phyloP scores from a whole-genome alignment of 2,888 invertebrate species.

The Dicyrtomina minuta region DNA sequence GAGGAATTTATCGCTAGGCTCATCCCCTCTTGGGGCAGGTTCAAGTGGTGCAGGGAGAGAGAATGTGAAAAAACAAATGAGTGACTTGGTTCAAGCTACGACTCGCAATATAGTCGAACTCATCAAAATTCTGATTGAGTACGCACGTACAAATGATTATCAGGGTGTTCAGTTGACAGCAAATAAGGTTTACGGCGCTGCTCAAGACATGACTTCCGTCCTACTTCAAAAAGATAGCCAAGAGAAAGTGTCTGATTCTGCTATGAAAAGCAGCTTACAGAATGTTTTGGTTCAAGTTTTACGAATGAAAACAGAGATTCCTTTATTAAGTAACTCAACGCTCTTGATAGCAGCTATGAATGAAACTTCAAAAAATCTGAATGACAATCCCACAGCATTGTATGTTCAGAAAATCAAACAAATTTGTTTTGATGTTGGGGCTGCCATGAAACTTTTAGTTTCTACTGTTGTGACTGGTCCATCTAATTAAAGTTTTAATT shows the following conservation, averaged over 20 bases:
- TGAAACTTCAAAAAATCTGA: not conserved
- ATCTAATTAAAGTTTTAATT: not conserved
- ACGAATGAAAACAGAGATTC: slow-evolving; percentile 48
- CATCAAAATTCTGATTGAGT: slow-evolving; percentile 49
- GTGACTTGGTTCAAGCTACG: slow-evolving; percentile 45
- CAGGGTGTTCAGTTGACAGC: slow-evolving; percentile 41
- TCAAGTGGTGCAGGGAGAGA: not conserved
- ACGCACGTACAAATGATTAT: slow-evolving; percentile 44
- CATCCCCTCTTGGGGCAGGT: not conserved
- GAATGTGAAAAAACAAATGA: not conserved
- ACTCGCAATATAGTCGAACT: slow-evolving; percentile 50
- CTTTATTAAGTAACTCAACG: slow-evolving; percentile 36
- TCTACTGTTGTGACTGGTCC: slow-evolving; percentile 27
- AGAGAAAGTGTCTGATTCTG: not conserved
- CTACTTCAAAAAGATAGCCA: slow-evolving; percentile 39
- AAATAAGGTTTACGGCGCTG: slow-evolving; percentile 45
- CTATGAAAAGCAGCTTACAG: slow-evolving; percentile 38
- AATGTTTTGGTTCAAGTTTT: slow-evolving; percentile 47
- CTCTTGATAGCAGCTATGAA: slow-evolving; percentile 11
- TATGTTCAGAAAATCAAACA: slow-evolving; percentile 47
- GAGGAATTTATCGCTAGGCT: not conserved
- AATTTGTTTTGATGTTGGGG: slow-evolving; percentile 50
- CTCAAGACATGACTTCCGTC: slow-evolving; percentile 44
- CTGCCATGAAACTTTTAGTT: slow-evolving; percentile 50
- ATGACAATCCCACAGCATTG: not conserved